Evolutionary conservation across 2,113 vertebrate genomes (phyloP), one percentile per base, ranked within the genome.

Genomic region (Galeopterus variegatus): DNA sequence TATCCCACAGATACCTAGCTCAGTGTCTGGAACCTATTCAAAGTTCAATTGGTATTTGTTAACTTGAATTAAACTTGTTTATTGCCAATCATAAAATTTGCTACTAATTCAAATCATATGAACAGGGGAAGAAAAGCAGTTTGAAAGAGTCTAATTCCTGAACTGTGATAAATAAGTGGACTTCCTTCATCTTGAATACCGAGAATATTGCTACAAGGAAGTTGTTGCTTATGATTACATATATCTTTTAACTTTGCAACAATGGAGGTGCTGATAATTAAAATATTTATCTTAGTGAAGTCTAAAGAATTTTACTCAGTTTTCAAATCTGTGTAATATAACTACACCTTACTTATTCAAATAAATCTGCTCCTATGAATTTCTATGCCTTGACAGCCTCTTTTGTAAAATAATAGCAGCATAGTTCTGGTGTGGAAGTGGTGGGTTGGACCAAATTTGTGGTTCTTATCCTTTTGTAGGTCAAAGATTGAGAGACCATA

Each of bases 261-360:
- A 87, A 60, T 77, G 56, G 31, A 31, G 31, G 58, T 91, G 50
- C 70, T 81, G 91, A 41, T 65, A 70, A 76, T 86, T 50, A 79
- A 90, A 90, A 77, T 73, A 50, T 95, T 80, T 88, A 64, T 87
- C 23, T 88, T 92, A 62, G 48, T 52, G 56, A 87, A 79, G n/a
- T 86, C 33, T 84, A n/a, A 91, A 75, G 41, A 79, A 69, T 83
- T 93, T 62, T 84, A 12, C 60, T 87, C 93, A 23, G 31, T 75
- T 96, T 88, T 91, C 56, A 83, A 19, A 48, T 70, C 23, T 88
- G 41, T 95, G 31, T 48, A 76, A 75, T 82, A 45, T 64, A 79
- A 75, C 28, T 41, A 75, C 21, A 50, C 19, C 41, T 94, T 76
- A 60, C 60, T 82, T 88, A 58, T 56, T 65, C 58, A 90, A 45